phyloP scores from a whole-genome alignment of 1,140 invertebrate species.

The Cyphomyrmex costatus region DNA sequence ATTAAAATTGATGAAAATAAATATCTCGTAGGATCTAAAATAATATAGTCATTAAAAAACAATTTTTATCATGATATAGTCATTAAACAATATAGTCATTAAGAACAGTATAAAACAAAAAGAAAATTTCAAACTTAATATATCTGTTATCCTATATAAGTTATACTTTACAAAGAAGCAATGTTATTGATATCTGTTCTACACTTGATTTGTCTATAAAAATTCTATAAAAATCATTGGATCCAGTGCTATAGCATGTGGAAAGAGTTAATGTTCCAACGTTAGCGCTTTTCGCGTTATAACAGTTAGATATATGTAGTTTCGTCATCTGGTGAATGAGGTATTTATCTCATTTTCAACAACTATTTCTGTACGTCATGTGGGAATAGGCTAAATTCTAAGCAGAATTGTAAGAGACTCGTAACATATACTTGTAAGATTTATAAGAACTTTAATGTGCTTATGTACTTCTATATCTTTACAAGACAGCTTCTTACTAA shows the following conservation, averaged over 20 bases:
- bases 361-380: neutral
- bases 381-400: too few species aligned
- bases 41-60: neutral
- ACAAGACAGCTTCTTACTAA: too few species aligned
- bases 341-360: neutral
- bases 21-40: neutral
- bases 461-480: too few species aligned
- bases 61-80: neutral
- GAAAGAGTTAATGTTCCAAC: neutral
- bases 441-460: too few species aligned
- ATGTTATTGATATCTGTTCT: neutral
- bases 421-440: too few species aligned
- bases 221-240: slow-evolving; percentile 25
- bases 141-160: neutral
- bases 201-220: neutral
- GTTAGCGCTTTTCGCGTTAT: neutral
- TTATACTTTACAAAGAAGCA: neutral
- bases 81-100: neutral
- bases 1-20: slow-evolving; percentile 25
- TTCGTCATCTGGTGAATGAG: slow-evolving; percentile 1
- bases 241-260: neutral
- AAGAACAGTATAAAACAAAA: neutral
- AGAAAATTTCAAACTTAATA: neutral
- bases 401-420: too few species aligned
- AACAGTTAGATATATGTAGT: slow-evolving; percentile 11